Conservation (phyloP, 2,888 invertebrate genomes). For the Sarcophaga variegata region DNA sequence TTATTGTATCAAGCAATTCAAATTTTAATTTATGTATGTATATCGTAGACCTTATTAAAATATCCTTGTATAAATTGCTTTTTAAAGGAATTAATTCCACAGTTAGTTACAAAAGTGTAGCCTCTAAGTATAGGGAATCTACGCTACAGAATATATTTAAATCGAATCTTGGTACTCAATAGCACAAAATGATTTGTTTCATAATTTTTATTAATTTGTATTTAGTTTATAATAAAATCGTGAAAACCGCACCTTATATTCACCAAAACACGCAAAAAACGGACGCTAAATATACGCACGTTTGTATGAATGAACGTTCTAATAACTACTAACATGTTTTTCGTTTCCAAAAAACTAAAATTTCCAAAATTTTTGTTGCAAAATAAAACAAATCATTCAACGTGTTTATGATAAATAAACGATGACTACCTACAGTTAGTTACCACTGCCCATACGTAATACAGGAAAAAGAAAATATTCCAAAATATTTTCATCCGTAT, state of each 20-base stretch:
- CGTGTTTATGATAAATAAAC: constrained; percentile 55
- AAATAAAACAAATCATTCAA: constrained; percentile 48
- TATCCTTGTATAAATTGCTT: not conserved
- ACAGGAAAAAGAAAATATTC: constrained; percentile 62
- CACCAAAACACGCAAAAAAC: constrained; percentile 22
- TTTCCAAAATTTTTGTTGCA: constrained; percentile 36
- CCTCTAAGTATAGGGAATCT: not conserved
- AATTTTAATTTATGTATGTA: too few relatives aligned
- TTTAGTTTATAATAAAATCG: constrained; percentile 13
- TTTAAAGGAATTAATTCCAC: not conserved
- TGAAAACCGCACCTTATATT: constrained; percentile 53
- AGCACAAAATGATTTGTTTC: not conserved
- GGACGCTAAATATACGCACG: constrained; percentile 32
- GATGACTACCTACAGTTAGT: constrained; percentile 1
- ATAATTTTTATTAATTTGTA: not conserved
- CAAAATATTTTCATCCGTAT: constrained; percentile 58
- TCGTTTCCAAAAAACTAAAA: constrained; percentile 41
- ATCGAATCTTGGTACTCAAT: too few relatives aligned
- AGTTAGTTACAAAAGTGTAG: not conserved
- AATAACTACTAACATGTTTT: constrained; percentile 61
- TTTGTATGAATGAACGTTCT: constrained; percentile 53
- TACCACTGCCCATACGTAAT: constrained; percentile 15
- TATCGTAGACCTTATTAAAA: not conserved
- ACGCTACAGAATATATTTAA: too few relatives aligned
- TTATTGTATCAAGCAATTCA: not conserved